A percentile compares a stretch with the other conserved stretches of the same genome.
These are phyloP conservation scores for Dicaeum eximium DNA, from an alignment of 2,113 vertebrate genomes.

Conservation along the genomic window DNA sequence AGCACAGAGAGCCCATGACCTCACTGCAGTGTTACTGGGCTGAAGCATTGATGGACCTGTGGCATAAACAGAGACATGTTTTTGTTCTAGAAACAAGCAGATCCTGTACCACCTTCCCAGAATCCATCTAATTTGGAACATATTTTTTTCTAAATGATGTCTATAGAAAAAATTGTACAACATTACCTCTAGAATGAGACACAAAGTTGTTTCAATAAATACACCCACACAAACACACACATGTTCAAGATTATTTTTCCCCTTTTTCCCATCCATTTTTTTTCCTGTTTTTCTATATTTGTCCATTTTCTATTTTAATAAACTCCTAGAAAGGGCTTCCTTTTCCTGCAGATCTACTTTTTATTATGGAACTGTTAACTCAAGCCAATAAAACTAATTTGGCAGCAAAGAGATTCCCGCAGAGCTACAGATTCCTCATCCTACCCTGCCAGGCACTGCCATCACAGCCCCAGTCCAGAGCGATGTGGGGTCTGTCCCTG, in stretches of 20 bases:
- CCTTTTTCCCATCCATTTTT: rapidly evolving
- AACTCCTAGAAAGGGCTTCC: neutral
- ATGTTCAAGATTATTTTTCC: neutral
- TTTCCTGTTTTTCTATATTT: neutral
- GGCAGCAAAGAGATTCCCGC: rapidly evolving
- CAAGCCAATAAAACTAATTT: neutral
- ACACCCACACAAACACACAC: rapidly evolving
- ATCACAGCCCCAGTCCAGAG: rapidly evolving
- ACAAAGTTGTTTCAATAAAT: neutral
- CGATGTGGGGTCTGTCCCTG: neutral
- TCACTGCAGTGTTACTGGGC: neutral
- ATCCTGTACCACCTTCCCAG: neutral
- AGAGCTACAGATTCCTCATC: neutral
- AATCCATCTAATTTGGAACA: neutral
- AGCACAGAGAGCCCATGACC: neutral
- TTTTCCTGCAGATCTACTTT: neutral
- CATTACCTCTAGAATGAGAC: neutral
- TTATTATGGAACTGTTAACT: neutral
- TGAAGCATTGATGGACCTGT: neutral
- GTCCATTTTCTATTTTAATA: neutral
- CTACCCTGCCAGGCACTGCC: neutral
- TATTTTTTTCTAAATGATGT: neutral
- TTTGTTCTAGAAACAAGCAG: neutral
- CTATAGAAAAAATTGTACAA: neutral
- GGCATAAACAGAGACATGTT: neutral